Evolutionary conservation across 2,888 invertebrate genomes (phyloP).

Genomic region (Myathropa florea): DNA sequence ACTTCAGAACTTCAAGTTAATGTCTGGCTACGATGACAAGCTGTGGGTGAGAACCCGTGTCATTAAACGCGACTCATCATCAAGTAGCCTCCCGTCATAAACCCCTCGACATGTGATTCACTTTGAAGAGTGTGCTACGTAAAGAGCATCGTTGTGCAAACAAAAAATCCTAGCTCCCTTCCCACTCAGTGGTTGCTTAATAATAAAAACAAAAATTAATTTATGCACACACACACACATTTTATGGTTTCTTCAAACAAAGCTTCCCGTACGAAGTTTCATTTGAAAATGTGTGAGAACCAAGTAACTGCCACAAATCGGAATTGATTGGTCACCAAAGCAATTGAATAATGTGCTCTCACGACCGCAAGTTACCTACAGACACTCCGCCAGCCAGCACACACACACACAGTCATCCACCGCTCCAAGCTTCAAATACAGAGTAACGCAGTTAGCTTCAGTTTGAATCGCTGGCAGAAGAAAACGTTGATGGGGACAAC

Average conservation of each 20-base stretch:
- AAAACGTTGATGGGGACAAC: slow-evolving; percentile 9
- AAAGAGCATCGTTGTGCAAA: slow-evolving; percentile 13
- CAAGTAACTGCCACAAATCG: slow-evolving; percentile 15
- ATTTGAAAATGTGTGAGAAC: slow-evolving; percentile 1
- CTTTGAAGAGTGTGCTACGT: not conserved
- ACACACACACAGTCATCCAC: not conserved
- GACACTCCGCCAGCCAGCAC: not conserved
- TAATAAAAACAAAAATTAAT: not conserved
- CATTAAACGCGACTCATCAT: not conserved
- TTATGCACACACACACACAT: not conserved
- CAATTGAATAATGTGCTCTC: not conserved
- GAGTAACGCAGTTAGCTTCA: not conserved
- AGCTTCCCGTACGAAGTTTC: not conserved
- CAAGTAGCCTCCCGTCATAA: not conserved
- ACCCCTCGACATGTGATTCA: not conserved
- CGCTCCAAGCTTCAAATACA: slow-evolving; percentile 1
- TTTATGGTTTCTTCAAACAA: slow-evolving; percentile 18
- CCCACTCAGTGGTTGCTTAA: slow-evolving; percentile 18
- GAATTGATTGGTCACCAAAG: slow-evolving; percentile 33
- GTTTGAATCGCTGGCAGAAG: not conserved
- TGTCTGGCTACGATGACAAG: not conserved
- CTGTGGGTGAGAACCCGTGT: not conserved
- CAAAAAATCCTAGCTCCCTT: not conserved
- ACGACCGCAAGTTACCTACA: slow-evolving; percentile 29
- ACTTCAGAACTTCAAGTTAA: not conserved